Evolutionary conservation across 1,140 invertebrate species (phyloP), one percentile per base, ranked within the genome.

Genomic region (Chymomyza costata): DNA sequence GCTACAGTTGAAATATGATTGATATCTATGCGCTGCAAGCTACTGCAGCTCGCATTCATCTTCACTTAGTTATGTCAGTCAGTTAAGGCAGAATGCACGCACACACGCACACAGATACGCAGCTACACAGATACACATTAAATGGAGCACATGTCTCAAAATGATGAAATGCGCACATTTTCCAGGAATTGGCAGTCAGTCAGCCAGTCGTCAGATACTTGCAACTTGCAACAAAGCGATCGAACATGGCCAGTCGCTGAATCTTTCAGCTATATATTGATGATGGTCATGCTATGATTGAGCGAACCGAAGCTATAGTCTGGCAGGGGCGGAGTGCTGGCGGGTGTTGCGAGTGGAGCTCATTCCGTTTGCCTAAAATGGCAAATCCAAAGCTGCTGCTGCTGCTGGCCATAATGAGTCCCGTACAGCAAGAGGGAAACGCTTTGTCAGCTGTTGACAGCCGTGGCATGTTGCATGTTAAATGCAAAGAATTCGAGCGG

Each of bases 1-100:
- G 31, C 13, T 6, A 3, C 31, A 34, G 31, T n/a, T 11, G 60
- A 67, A 82, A 82, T 78, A 82, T 82, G 78, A 82, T 82, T 82
- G 78, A 82, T 82, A 82, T 82, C 78, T 82, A 62, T 50, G 47
- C 47, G 58, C 62, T 62, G 52, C 62, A 57, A 57, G 62, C 62
- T 31, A 44, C 49, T n/a, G 45, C 59, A 67, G 34, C 46, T 56
- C 65, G 76, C 78, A 82, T 78, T 82, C 78, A 82, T 82, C 70
- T 82, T 82, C 76, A 80, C 74, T 81, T 81, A 81, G 74, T 81
- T 81, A 81, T 81, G 68, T 80, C 74, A 81, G 74, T 82, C 74
- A 74, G 65, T 81, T 81, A 68, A 73, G 74, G 74, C 67, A 57
- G 60, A 41, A 19, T 39, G 44, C 51, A 31, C 19, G 8, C 7